Percentiles rank a stretch among this genome's conserved stretches.
These are phyloP conservation scores for Tinamus guttatus DNA, from an alignment of 2,113 vertebrate genomes.

Conservation along the genomic window DNA sequence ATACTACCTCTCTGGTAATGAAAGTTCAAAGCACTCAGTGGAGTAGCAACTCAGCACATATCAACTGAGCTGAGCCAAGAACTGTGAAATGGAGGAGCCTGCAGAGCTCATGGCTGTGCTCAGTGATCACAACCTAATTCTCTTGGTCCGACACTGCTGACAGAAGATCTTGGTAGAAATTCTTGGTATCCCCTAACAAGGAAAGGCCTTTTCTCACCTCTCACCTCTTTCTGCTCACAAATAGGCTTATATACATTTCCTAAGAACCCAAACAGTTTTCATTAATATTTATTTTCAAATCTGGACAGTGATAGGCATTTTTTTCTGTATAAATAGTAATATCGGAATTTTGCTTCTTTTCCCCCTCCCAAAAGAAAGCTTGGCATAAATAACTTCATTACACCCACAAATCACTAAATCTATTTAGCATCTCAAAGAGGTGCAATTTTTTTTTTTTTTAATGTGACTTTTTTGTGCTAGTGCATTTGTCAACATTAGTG, in stretches of 20 bases:
- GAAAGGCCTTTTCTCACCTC: not conserved
- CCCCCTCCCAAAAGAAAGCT: not conserved
- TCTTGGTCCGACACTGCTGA: not conserved
- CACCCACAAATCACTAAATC: slow-evolving; percentile 68
- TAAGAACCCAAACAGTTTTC: slow-evolving; percentile 24
- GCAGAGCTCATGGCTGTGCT: rapidly evolving
- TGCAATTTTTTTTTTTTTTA: slow-evolving; percentile 69
- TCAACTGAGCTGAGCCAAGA: not conserved
- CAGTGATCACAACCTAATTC: rapidly evolving
- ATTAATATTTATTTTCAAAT: slow-evolving; percentile 31
- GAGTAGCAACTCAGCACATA: rapidly evolving
- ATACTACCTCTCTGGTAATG: rapidly evolving
- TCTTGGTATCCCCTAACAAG: rapidly evolving
- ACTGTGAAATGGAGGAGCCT: not conserved
- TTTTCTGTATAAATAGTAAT: not conserved
- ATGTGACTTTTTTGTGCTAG: slow-evolving; percentile 71
- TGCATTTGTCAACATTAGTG: slow-evolving; percentile 83
- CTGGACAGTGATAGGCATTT: not conserved
- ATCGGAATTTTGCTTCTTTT: not conserved
- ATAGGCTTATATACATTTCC: not conserved
- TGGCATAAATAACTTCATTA: slow-evolving; percentile 55
- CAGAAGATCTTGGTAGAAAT: rapidly evolving
- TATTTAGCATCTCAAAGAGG: slow-evolving; percentile 74
- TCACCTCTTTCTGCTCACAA: not conserved
- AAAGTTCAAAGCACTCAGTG: not conserved